Percentiles rank a stretch among this genome's conserved stretches.
These are phyloP conservation scores for Ciona savignyi DNA, from an alignment of 23 tunicate genomes.

Conservation along the genomic window DNA sequence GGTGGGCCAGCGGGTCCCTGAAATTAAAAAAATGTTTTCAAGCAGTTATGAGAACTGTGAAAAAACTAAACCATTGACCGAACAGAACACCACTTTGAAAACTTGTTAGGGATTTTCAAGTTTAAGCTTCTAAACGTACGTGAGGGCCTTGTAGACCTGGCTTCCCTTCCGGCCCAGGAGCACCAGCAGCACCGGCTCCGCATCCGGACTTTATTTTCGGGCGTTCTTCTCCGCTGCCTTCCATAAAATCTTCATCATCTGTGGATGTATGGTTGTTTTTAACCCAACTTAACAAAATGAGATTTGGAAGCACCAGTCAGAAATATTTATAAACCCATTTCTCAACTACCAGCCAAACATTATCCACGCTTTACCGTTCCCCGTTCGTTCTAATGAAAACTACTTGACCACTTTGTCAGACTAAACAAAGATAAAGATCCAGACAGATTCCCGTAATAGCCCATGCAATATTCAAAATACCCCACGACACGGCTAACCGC, in stretches of 20 bases:
- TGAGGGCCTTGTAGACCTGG: constrained; percentile 54
- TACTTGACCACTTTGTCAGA: too few relatives aligned
- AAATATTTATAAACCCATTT: too few relatives aligned
- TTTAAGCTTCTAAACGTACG: constrained; percentile 11
- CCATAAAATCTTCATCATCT: constrained; percentile 27
- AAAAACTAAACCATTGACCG: too few relatives aligned
- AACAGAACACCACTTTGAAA: not conserved
- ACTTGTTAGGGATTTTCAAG: too few relatives aligned
- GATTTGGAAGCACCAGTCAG: too few relatives aligned
- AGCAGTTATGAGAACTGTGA: not conserved
- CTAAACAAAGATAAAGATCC: not conserved
- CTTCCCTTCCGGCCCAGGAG: constrained; percentile 49
- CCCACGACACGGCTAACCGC: not conserved
- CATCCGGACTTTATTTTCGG: not conserved
- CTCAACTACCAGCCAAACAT: too few relatives aligned
- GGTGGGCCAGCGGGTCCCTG: constrained; percentile 35
- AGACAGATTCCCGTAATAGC: not conserved
- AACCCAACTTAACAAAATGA: too few relatives aligned
- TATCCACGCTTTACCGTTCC: too few relatives aligned
- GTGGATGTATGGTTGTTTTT: too few relatives aligned
- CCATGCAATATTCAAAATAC: not conserved
- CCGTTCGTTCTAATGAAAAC: too few relatives aligned
- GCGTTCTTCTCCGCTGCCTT: constrained; percentile 7
- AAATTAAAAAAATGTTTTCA: too few relatives aligned
- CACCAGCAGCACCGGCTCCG: constrained; percentile 9